phyloP scores from a whole-genome alignment of 2,888 invertebrate species.

The Leptopterna dolabrata region DNA sequence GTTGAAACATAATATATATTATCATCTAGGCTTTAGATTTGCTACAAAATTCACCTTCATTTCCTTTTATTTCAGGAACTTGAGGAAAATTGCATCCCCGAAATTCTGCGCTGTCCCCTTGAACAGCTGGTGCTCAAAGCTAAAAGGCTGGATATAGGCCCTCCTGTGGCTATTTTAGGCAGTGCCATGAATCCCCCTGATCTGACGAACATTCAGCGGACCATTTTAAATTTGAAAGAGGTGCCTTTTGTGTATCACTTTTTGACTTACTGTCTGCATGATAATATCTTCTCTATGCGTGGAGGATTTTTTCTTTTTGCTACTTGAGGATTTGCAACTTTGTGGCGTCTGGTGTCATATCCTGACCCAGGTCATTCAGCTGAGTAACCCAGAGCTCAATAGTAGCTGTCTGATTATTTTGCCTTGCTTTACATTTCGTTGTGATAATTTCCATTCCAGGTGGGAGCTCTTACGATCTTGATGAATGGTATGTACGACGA shows the following conservation, averaged over 20 bases:
- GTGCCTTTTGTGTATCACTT: conserved; percentile 65
- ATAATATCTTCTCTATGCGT: no score
- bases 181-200: conserved; percentile 90
- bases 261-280: no score
- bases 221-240: conserved; percentile 87
- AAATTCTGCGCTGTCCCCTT: conserved; percentile 84
- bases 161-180: conserved; percentile 83
- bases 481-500: conserved; percentile 69
- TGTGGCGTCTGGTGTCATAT: no score
- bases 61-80: conserved; percentile 47
- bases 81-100: conserved; percentile 69
- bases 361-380: no score
- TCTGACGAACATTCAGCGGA: conserved; percentile 81
- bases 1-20: no score
- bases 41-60: no score
- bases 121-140: conserved; percentile 83
- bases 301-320: no score
- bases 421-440: no score
- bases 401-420: no score
- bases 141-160: conserved; percentile 84
- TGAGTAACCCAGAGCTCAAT: no score
- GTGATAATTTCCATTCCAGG: background rate
- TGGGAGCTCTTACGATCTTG: conserved; percentile 53
- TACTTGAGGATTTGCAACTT: no score
- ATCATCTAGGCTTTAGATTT: no score